phyloP scores from a whole-genome alignment of 2,113 vertebrate genomes.

The Pachypanchax playfairii region DNA sequence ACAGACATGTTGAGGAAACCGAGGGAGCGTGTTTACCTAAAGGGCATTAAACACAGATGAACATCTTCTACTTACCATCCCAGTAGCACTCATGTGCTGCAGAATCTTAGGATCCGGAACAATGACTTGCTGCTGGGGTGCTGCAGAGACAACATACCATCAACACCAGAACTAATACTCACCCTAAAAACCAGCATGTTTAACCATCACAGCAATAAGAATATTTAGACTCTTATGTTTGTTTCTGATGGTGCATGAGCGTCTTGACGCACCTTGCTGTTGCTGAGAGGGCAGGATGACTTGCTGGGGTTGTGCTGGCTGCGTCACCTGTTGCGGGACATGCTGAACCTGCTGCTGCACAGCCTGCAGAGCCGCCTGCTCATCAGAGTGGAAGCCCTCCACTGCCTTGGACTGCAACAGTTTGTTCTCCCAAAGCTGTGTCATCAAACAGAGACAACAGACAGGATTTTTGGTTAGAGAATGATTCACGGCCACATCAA shows the following conservation, averaged over 20 bases:
- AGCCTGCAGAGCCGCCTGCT: slow-evolving; percentile 90
- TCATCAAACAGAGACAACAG: slow-evolving; percentile 12
- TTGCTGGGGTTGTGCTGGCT: slow-evolving; percentile 85
- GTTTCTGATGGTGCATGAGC: not conserved
- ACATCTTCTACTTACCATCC: slow-evolving; percentile 85
- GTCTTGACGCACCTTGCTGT: slow-evolving; percentile 86
- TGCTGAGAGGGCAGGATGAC: slow-evolving; percentile 88
- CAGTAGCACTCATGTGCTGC: slow-evolving; percentile 92
- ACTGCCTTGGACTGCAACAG: slow-evolving; percentile 98
- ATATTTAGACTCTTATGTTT: no score
- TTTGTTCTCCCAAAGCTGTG: slow-evolving; percentile 97
- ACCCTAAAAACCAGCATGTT: no score
- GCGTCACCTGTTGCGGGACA: slow-evolving; percentile 84
- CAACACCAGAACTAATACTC: no score
- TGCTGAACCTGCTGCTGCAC: slow-evolving; percentile 84
- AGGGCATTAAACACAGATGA: no score
- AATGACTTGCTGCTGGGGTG: slow-evolving; percentile 94
- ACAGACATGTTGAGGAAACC: no score
- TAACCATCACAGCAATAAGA: no score
- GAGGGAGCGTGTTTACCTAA: no score
- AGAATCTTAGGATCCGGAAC: slow-evolving; percentile 94
- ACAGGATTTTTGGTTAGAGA: no score
- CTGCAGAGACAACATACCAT: slow-evolving; percentile 65
- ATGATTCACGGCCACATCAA: not conserved
- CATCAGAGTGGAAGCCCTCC: slow-evolving; percentile 96